Base-by-base conservation (phyloP, 2,113 vertebrate genomes). In the Oxyura jamaicensis region DNA sequence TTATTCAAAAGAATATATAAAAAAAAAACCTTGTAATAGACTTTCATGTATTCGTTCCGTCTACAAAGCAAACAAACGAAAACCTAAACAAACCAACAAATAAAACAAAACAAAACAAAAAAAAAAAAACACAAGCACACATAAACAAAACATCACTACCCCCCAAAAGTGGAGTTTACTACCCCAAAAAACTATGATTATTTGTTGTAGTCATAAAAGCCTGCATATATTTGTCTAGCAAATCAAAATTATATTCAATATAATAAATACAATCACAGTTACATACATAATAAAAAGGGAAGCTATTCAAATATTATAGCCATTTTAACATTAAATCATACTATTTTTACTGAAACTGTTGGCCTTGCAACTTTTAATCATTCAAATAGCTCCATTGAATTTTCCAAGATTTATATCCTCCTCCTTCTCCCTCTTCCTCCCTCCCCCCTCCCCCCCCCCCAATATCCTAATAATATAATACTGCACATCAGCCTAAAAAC, bases 111-210 rank as follows among this genome's bases (percentile, higher is more conserved):
- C 46, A 1, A 0, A 0, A n/a, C n/a, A n/a, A n/a, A n/a, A 7
- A 22, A 2, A 22, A 8, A 33, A n/a, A 28, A 29, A 15, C 28
- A 8, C 26, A 41, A 33, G 16, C 11, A 59, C 28, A 53, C 41
- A 56, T 59, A 52, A 1, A 1, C 0, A 7, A 44, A 71, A 0
- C 5, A 5, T n/a, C 12, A 46, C 8, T 73, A 31, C 3, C 4
- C 3, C 5, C 10, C 4, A 22, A 8, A n/a, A 65, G 29, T 53
- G 62, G 2, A 2, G 1, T 68, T 15, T 10, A 39, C 7, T 73
- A 31, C 4, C 4, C 4, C 46, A 4, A 46, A 8, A 53, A 55
- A 2, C 3, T 65, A 8, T 46, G 8, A 46, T 76, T 63, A 50
- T 60, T 83, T 81, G 4, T 56, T 39, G 66, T 7, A 73, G 33